Conservation (phyloP, 2,113 vertebrate genomes). For the Otus sunia region DNA sequence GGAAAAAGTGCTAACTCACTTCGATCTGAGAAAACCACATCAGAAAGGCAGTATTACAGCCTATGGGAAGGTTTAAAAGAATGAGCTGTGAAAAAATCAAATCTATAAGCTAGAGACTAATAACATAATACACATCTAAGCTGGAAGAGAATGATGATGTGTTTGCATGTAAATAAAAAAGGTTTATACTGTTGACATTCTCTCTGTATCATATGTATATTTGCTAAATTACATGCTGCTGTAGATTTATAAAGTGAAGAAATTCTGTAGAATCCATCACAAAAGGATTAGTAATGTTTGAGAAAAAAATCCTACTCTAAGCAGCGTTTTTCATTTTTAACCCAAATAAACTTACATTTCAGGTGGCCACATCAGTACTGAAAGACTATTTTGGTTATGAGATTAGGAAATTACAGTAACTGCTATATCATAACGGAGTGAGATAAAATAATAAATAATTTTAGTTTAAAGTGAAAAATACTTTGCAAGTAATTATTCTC, state of each 20-base stretch:
- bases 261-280: background rate
- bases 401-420: conserved; percentile 44
- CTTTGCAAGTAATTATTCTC: conserved; percentile 91
- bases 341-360: background rate
- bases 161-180: conserved; percentile 3
- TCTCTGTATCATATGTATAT: background rate
- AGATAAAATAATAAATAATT: conserved; percentile 81
- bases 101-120: background rate
- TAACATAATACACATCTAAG: background rate
- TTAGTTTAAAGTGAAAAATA: conserved; percentile 82
- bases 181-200: background rate
- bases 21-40: background rate
- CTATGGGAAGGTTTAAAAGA: background rate
- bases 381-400: background rate
- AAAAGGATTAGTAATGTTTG: background rate
- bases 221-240: background rate
- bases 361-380: background rate
- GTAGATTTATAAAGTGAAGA: background rate
- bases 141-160: background rate
- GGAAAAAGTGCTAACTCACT: background rate
- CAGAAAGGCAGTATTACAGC: background rate
- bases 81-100: background rate
- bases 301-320: background rate
- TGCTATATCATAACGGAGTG: background rate
- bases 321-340: background rate